A percentile compares a stretch with the other conserved stretches of the same genome.
phyloP scores from a whole-genome alignment of 2,113 vertebrate species.

The Salminus brasiliensis region DNA sequence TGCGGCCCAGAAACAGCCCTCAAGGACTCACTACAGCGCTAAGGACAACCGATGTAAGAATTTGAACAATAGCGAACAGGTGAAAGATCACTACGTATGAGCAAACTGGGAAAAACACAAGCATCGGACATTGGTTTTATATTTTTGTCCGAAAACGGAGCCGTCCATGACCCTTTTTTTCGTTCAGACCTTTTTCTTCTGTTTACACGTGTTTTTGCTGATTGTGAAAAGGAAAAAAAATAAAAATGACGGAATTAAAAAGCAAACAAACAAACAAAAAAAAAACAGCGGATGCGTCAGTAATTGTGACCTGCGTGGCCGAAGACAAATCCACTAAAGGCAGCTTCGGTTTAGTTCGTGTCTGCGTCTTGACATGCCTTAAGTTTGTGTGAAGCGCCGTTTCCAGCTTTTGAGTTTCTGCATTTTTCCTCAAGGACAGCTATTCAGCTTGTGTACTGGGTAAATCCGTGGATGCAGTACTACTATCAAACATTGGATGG shows the following conservation, averaged over 20 bases:
- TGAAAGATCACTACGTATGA: slow-evolving; percentile 79
- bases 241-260: no score
- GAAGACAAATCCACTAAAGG: slow-evolving; percentile 14
- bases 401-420: neutral
- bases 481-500: neutral
- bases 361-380: slow-evolving; percentile 26
- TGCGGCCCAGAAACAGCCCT: slow-evolving; percentile 79
- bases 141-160: slow-evolving; percentile 19
- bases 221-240: neutral
- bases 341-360: slow-evolving; percentile 33
- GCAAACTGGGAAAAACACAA: slow-evolving; percentile 44
- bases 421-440: neutral
- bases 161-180: neutral
- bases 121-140: slow-evolving; percentile 55
- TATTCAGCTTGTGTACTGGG: neutral
- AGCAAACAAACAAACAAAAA: neutral
- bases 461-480: neutral
- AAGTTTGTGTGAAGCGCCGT: neutral
- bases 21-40: slow-evolving; percentile 82
- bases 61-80: slow-evolving; percentile 72
- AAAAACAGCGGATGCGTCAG: neutral
- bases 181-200: slow-evolving; percentile 43
- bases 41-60: slow-evolving; percentile 93
- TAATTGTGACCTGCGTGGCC: neutral
- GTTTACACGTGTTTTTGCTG: slow-evolving; percentile 40